These are phyloP conservation scores for Papilio polyxenes DNA, from an alignment of 1,140 invertebrate genomes.

Conservation along the genomic window DNA sequence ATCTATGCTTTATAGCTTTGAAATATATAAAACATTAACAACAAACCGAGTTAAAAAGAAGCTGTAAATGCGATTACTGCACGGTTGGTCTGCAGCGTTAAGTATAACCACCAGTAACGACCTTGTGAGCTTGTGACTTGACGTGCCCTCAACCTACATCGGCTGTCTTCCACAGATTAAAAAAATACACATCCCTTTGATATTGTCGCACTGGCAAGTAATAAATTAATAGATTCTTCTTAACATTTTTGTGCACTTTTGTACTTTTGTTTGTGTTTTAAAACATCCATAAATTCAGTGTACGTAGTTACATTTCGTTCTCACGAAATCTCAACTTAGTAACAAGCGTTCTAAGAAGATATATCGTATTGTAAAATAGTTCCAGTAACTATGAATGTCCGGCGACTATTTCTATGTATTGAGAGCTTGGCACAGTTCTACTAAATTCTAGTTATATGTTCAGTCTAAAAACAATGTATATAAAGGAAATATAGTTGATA, in stretches of 20 bases:
- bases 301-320: conserved; percentile 11
- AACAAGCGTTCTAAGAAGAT: conserved; percentile 22
- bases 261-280: neutral
- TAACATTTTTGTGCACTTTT: neutral
- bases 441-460: conserved; percentile 6
- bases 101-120: conserved; percentile 24
- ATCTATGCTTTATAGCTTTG: neutral
- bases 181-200: conserved; percentile 22
- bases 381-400: conserved; percentile 24
- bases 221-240: neutral
- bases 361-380: conserved; percentile 16
- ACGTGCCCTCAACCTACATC: conserved; percentile 31
- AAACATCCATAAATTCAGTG: neutral
- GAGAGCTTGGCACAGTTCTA: neutral
- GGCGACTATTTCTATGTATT: conserved; percentile 29
- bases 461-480: neutral
- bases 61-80: neutral
- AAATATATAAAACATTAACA: neutral
- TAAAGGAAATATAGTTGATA: neutral
- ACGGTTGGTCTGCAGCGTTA: conserved; percentile 28
- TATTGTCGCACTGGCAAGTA: neutral
- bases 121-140: conserved; percentile 18
- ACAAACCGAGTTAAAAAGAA: neutral
- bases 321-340: conserved; percentile 21
- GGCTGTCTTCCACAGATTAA: conserved; percentile 30